A percentile compares a stretch with the other conserved stretches of the same genome.
These are phyloP conservation scores for Drosophila fuyamai DNA, from an alignment of 1,140 invertebrate genomes.

Conservation along the genomic window DNA sequence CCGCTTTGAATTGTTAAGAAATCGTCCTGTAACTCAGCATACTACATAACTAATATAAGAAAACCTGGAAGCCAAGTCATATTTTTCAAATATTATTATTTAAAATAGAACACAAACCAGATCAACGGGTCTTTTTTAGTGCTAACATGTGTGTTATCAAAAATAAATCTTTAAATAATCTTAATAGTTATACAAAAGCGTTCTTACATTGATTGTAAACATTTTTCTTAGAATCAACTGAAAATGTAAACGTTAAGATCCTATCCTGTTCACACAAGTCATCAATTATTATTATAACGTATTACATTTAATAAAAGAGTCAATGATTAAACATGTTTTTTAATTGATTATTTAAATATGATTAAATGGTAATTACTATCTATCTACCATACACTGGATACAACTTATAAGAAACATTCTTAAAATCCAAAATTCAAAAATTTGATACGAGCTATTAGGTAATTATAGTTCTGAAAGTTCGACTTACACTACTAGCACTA, in stretches of 20 bases:
- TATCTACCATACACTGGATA: neutral
- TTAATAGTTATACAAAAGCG: neutral
- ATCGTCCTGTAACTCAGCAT: neutral
- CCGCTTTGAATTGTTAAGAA: neutral
- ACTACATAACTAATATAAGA: neutral
- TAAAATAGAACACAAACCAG: neutral
- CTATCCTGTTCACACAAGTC: slow-evolving; percentile 35
- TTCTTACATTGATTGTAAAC: neutral
- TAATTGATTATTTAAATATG: neutral
- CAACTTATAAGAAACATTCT: too few relatives aligned
- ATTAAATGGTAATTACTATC: slow-evolving; percentile 1
- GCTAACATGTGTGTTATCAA: neutral
- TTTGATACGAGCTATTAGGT: too few relatives aligned
- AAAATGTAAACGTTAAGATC: slow-evolving; percentile 10
- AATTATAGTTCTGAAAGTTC: too few relatives aligned
- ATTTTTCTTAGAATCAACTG: neutral
- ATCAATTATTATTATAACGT: slow-evolving; percentile 44
- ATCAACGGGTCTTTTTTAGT: neutral
- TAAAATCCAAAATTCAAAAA: too few relatives aligned
- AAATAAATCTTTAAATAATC: neutral
- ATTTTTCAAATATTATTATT: neutral
- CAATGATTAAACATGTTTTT: slow-evolving; percentile 15
- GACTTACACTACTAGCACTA: too few relatives aligned
- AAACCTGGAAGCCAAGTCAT: neutral
- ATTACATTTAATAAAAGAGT: slow-evolving; percentile 50